Evolutionary conservation across 2,888 invertebrate genomes (phyloP), one percentile per base, ranked within the genome.

Genomic region (Parthenolecanium corni): DNA sequence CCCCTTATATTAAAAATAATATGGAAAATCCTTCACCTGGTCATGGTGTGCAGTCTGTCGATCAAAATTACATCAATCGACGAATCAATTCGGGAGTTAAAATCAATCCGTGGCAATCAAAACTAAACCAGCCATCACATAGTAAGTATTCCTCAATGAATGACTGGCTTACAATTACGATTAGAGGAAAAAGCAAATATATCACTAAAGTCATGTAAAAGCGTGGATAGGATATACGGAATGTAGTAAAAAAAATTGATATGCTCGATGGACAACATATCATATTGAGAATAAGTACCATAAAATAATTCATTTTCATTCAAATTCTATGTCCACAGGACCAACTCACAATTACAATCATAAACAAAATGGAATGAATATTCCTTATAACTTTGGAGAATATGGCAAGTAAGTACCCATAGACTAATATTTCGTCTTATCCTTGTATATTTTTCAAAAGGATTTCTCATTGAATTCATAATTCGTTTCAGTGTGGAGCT

Each of bases 301-400:
- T 31, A 31, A 31, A 31, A 31, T 6, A 31, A 31, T 31, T 31
- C 9, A 31, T 31, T 31, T 31, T 31, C 31, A 31, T 24, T 44
- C n/a, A 24, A 14, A n/a, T 56, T 21, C n/a, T 44, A n/a, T 44
- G 16, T 62, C n/a, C 14, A 5, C 53, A 63, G 63, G 47, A 38
- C 63, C 63, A 24, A 46, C 53, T 25, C 63, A 47, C 44, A 63
- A 63, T 46, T 63, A 53, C 18, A 63, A 63, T 36, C 53, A 31
- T n/a, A 63, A 63, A 53, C 58, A 58, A 38, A 23, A 51, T 31
- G 49, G 31, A n/a, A 51, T 49, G n/a, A 58, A 49, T 38, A 16
- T 38, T 49, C 58, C 58, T 2, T 49, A 58, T 16, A 58, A 38
- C 16, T 47, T 36, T 16, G 49, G 58, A 21, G 58, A 58, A 38